Base-by-base conservation (phyloP, 2,888 invertebrate genomes). In the Caenorhabditis doughertyi region DNA sequence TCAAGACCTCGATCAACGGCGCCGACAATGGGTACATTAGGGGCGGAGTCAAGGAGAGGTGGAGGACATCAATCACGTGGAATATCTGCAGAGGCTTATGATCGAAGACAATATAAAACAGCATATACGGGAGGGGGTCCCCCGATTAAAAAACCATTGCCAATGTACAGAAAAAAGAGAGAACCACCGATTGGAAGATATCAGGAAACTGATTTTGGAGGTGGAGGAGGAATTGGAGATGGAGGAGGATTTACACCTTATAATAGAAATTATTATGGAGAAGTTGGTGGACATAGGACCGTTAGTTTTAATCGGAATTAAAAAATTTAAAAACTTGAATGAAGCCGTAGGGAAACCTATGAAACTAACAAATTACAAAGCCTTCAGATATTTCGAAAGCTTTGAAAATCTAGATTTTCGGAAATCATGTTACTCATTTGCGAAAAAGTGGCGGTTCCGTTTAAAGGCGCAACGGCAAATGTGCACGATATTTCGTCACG, bases 141-240 rank as follows among this genome's bases (percentile, higher is more conserved):
- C n/a, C 68, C 81, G 2, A 39, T 39, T n/a, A 81, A 65, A 58
- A 83, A 84, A 49, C 84, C 84, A 25, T 29, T 74, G 39, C 87
- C 89, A 23, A 84, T 89, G 76, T 89, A 89, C 67, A 71, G 84
- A 27, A 89, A 89, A 68, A 64, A 86, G 47, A 49, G 87, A 27
- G 85, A 85, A 58, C 87, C 85, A 21, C 73, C 81, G 77, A 73
- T 68, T 39, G 47, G 55, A 39, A 55, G 74, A 29, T 84, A 81
- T 71, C 81, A 88, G 83, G 88, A 87, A 56, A 88, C 88, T 2
- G 88, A 88, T 67, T 88, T 88, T 51, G 83, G 84, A n/a, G 84
- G 79, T 18, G 74, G 67, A 3, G 62, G 47, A 21, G 64, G 64
- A 44, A 29, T 27, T 13, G 64, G 49, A 21, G 64, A 35, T 32